Conservation (phyloP, 2,888 invertebrate species). For the Nephrotoma flavescens region DNA sequence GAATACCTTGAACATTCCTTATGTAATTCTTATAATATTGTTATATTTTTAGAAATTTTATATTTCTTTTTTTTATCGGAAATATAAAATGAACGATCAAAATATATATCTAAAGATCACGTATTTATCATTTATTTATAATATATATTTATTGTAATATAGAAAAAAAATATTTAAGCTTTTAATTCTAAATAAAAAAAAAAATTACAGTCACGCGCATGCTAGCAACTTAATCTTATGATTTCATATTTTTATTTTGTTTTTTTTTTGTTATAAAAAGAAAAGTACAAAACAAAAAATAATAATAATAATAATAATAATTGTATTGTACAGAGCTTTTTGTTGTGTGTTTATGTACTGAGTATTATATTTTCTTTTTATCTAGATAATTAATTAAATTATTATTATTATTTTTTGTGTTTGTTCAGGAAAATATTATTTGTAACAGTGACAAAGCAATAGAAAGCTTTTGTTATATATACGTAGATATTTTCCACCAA, state of each 20-base stretch:
- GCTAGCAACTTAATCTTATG: conserved; percentile 13
- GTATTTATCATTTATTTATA: not conserved
- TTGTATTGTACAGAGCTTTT: not conserved
- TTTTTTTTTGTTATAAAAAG: conserved; percentile 6
- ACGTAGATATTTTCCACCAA: not conserved
- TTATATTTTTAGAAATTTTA: not conserved
- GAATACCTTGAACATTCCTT: not conserved
- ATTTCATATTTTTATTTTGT: not conserved
- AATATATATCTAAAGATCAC: not conserved
- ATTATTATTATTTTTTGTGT: not conserved
- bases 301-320: not conserved
- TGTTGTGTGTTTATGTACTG: not conserved
- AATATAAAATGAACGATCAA: not conserved
- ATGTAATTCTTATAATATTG: not conserved
- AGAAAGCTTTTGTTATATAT: not conserved
- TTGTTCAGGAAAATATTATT: not conserved
- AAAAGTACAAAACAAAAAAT: conserved; percentile 13
- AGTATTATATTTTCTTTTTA: not conserved
- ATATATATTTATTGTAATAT: not conserved
- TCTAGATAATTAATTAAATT: not conserved
- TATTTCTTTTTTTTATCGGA: not conserved
- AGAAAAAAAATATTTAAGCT: not conserved
- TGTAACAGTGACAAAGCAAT: not conserved
- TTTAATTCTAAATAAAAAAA: not conserved
- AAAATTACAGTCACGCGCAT: conserved; percentile 10